A percentile compares a stretch with the other conserved stretches of the same genome.
These are phyloP conservation scores for Numida meleagris DNA, from an alignment of 2,113 vertebrate species.

Conservation along the genomic window DNA sequence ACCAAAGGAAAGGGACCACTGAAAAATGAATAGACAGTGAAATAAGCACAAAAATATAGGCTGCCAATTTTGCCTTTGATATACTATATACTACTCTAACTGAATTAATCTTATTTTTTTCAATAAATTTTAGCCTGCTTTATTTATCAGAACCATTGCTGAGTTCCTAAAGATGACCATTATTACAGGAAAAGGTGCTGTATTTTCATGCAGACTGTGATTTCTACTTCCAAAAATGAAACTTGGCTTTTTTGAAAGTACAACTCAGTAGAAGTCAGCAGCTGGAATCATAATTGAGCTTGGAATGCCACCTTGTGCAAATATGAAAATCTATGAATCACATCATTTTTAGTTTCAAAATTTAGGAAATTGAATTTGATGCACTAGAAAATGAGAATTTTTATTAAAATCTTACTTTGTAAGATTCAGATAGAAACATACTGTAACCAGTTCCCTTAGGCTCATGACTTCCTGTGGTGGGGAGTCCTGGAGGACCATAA, in stretches of 20 bases:
- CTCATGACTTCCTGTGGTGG: constrained; percentile 81
- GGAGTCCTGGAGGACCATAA: constrained; percentile 75
- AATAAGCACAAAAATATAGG: not conserved
- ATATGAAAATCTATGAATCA: not conserved
- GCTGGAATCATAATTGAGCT: not conserved
- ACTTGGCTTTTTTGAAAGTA: not conserved
- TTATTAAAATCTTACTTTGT: not conserved
- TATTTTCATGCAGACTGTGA: not conserved
- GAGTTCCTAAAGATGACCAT: not conserved
- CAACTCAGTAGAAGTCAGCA: not conserved
- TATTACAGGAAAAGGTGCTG: not conserved
- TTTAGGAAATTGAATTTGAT: not conserved
- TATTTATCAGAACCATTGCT: not conserved
- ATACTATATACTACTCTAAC: not conserved
- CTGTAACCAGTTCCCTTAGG: constrained; percentile 74
- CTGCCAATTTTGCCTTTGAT: not conserved
- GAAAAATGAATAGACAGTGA: not conserved
- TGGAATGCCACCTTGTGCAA: not conserved
- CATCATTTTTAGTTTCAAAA: not conserved
- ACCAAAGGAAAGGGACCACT: not conserved
- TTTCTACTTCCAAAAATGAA: not conserved
- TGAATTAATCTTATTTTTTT: not conserved
- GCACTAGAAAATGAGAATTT: not conserved
- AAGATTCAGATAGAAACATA: not conserved
- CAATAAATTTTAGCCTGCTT: not conserved